Evolutionary conservation across 2,113 vertebrate species (phyloP).

Genomic region (Ptyas mucosa): DNA sequence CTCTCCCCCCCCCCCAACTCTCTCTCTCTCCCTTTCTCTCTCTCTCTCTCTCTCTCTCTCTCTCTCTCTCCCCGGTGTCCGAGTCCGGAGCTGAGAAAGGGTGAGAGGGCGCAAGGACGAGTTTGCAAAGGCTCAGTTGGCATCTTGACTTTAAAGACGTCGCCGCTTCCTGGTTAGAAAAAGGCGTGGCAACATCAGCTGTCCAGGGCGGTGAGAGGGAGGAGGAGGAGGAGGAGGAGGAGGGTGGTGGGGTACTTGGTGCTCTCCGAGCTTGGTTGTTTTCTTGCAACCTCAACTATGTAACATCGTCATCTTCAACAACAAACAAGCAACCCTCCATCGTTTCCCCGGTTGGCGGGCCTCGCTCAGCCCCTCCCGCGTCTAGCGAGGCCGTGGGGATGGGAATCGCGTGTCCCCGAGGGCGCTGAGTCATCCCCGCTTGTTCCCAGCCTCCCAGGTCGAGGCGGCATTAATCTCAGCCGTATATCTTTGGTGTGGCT

Average conservation of each 20-base stretch:
- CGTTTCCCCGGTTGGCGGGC: background rate
- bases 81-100: background rate
- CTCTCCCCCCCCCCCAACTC: too few species aligned
- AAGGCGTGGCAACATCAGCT: background rate
- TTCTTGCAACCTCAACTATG: too few species aligned
- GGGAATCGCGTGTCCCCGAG: background rate
- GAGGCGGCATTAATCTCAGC: too few species aligned
- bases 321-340: too few species aligned
- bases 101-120: background rate
- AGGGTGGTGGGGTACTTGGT: too few species aligned
- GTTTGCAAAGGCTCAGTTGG: background rate
- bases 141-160: background rate
- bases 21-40: too few species aligned
- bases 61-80: background rate
- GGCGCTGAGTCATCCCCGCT: background rate
- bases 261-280: too few species aligned
- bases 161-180: background rate
- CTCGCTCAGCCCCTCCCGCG: background rate
- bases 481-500: background rate
- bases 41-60: too few species aligned
- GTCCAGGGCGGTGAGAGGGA: background rate
- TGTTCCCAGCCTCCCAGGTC: background rate
- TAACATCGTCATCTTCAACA: background rate
- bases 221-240: background rate
- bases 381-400: background rate